Percentiles rank a stretch among this genome's conserved stretches.
These are phyloP conservation scores for Drosophila nr. fundita DNA, from an alignment of 2,888 invertebrate species.

Conservation along the genomic window DNA sequence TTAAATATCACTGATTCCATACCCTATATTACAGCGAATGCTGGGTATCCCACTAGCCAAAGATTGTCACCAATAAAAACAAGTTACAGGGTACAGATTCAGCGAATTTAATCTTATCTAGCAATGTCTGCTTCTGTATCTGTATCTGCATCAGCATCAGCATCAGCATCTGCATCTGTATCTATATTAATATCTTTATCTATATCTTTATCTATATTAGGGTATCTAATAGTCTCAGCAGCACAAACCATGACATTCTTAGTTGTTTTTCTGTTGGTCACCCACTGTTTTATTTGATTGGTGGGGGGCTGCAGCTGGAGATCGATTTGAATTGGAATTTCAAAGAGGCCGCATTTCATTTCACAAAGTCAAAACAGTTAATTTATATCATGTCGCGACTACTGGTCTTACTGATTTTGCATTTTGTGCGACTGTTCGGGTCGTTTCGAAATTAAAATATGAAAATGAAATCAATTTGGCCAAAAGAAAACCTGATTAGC, in stretches of 20 bases:
- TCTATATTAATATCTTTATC: too few relatives aligned
- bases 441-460: constrained; percentile 78
- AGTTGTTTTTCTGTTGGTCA: constrained; percentile 29
- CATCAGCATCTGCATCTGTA: neutral
- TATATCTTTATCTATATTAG: neutral
- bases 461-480: constrained; percentile 77
- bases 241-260: constrained; percentile 9
- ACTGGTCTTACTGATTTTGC: constrained; percentile 84
- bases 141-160: neutral
- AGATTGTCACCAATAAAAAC: neutral
- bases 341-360: constrained; percentile 79
- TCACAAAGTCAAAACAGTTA: constrained; percentile 84
- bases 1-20: constrained; percentile 30
- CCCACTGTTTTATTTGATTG: constrained; percentile 34
- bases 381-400: constrained; percentile 84
- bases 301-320: constrained; percentile 40
- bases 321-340: constrained; percentile 72
- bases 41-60: constrained; percentile 1
- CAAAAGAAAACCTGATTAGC: constrained; percentile 76
- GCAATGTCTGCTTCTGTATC: neutral
- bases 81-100: neutral
- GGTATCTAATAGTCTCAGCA: constrained; percentile 26
- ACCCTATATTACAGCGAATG: constrained; percentile 13
- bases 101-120: neutral
- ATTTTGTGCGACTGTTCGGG: constrained; percentile 63